Base-by-base conservation (phyloP, 2,113 vertebrate species). In the Grantiella picta region DNA sequence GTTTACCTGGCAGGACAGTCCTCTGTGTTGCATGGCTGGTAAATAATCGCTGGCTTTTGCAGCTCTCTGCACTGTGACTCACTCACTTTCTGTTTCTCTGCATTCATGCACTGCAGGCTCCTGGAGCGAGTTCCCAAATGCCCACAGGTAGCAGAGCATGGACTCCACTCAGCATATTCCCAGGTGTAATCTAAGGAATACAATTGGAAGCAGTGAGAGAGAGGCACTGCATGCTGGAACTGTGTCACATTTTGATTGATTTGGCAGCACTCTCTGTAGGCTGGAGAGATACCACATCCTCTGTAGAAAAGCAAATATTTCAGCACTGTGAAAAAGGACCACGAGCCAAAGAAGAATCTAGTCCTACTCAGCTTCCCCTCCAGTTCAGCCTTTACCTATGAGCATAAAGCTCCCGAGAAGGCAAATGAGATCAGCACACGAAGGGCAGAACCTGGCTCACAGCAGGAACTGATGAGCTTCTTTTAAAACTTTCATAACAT, bases 1-100 rank as follows among this genome's bases (percentile, higher is more conserved):
- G 33, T 61, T 42, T 97, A 99, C 99, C 99, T 98, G 60, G 98
- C 96, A 31, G 99, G 98, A 52, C 99, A 99, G 97, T 99, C 98
- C 49, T 72, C 94, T 85, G 64, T 79, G 88, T 98, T 98, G 94
- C 99, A 99, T 7, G 97, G 90, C 54, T 97, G 98, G 36, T 97
- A 94, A 45, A 66, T 76, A 14, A 82, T 19, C 31, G 3, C 50
- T 8, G 98, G 98, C 78, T 98, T 98, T 68, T 95, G 98, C 59
- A 98, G 95, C 29, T 97, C 96, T 22, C 89, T 92, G 92, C 99
- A 99, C 2, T 97, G 79, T 2, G 96, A 96, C 35, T 97, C 94
- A 10, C 97, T 96, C 35, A 98, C 98, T 66, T 95, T 95, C 76
- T 96, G 95, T 20, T 98, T 98, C 3, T 94, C 91, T 14, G 91